A percentile compares a stretch with the other conserved stretches of the same genome.
These are phyloP conservation scores for Notechis scutatus DNA, from an alignment of 2,113 vertebrate genomes.

Conservation along the genomic window DNA sequence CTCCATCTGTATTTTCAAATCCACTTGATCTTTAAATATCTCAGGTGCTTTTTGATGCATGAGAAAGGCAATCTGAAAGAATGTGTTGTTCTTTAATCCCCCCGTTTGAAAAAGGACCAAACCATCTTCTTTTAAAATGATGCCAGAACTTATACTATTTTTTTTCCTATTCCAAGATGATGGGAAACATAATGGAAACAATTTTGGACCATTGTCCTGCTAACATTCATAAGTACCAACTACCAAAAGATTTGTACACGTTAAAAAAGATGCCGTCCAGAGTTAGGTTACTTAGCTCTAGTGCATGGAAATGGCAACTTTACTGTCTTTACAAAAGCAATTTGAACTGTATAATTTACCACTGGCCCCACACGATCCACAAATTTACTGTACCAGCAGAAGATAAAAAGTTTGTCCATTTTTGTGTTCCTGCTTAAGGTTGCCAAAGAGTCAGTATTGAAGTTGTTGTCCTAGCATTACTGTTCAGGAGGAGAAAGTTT, in stretches of 20 bases:
- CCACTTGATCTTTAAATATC: not conserved
- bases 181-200: not conserved
- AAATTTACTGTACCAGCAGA: not conserved
- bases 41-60: not conserved
- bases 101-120: not conserved
- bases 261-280: not conserved
- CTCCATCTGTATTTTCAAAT: not conserved
- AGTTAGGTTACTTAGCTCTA: not conserved
- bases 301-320: not conserved
- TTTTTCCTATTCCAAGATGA: not conserved
- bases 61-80: not conserved
- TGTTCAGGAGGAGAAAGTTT: not conserved
- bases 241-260: not conserved
- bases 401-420: not conserved
- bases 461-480: not conserved
- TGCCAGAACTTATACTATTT: not conserved
- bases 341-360: not conserved
- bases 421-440: not conserved
- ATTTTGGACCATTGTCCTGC: not conserved
- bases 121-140: not conserved
- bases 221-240: not conserved
- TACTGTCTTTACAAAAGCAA: not conserved
- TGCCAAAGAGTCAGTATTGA: not conserved
- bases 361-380: not conserved
- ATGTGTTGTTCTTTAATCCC: not conserved